Base-by-base conservation (phyloP, 1,140 invertebrate genomes). In the Vanessa atalanta region DNA sequence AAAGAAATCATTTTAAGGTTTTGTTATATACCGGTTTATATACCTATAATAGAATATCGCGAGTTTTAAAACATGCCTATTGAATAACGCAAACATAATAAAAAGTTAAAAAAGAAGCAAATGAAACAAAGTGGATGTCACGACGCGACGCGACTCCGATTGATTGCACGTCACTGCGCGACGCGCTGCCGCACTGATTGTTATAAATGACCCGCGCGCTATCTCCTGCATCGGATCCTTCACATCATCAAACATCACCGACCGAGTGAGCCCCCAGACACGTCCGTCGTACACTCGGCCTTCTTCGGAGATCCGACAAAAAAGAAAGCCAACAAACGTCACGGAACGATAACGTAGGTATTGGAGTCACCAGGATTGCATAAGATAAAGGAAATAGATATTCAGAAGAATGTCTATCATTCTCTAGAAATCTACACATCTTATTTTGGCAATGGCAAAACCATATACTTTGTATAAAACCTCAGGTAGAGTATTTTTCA, bases 171-270 rank as follows among this genome's bases (percentile, higher is more conserved):
- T 57, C 65, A 53, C 7, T 2, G 37, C 31, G 31, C 37, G 63
- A 14, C 48, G 48, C 48, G 48, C 48, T 1, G 14, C 12, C 48
- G 13, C 57, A n/a, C 26, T 72, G 70, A 72, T 73, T 73, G 71
- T 73, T 67, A 73, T 61, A 66, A 67, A 72, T 72, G 71, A 57
- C 20, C 37, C 31, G 51, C 47, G 15, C 47, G 61, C 26, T 55
- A 48, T 50, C 64, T n/a, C 15, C 70, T 7, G 50, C 60, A 16
- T 20, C 70, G 13, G 43, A 70, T 43, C 43, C 47, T 37, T 51
- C 48, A 51, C 48, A 51, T 23, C 55, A 60, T 23, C 23, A 23
- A 60, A n/a, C 55, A 23, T 60, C 55, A 11, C 55, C 55, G 55
- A 31, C 12, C 8, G 20, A 26, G 20, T 26, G 55, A 14, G 23